These are phyloP conservation scores for Anastrepha ludens DNA, from an alignment of 1,140 invertebrate species.

Conservation along the genomic window DNA sequence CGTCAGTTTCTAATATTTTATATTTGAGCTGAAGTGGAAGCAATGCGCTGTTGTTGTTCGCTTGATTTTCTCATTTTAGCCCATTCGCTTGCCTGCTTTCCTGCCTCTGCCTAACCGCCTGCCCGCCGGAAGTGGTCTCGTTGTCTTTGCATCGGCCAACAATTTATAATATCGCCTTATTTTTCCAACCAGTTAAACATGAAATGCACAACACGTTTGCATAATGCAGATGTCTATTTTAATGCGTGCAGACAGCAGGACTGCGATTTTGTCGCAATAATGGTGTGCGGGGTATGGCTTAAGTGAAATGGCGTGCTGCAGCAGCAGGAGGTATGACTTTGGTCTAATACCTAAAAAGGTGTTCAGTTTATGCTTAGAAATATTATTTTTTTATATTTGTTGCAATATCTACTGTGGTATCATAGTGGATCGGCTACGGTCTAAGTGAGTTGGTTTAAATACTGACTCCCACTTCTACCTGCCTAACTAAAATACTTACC, in stretches of 20 bases:
- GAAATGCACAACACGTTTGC: conserved; percentile 67
- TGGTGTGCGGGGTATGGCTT: neutral
- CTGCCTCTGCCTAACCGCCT: no score
- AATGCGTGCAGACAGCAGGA: conserved; percentile 55
- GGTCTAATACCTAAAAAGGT: no score
- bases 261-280: conserved; percentile 38
- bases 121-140: neutral
- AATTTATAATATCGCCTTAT: conserved; percentile 59
- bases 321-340: neutral
- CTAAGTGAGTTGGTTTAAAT: no score
- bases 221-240: conserved; percentile 59
- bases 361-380: no score
- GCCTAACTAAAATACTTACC: no score
- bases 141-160: conserved; percentile 50
- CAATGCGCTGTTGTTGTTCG: conserved; percentile 39
- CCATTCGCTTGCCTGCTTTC: neutral
- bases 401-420: no score
- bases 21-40: conserved; percentile 50
- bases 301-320: neutral
- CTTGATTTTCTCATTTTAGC: neutral
- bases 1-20: conserved; percentile 53
- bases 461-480: no score
- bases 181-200: conserved; percentile 73
- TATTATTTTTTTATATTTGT: no score
- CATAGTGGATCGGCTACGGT: no score